Evolutionary conservation across 2,113 vertebrate species (phyloP), one percentile per base, ranked within the genome.

Genomic region (Podilymbus podiceps): DNA sequence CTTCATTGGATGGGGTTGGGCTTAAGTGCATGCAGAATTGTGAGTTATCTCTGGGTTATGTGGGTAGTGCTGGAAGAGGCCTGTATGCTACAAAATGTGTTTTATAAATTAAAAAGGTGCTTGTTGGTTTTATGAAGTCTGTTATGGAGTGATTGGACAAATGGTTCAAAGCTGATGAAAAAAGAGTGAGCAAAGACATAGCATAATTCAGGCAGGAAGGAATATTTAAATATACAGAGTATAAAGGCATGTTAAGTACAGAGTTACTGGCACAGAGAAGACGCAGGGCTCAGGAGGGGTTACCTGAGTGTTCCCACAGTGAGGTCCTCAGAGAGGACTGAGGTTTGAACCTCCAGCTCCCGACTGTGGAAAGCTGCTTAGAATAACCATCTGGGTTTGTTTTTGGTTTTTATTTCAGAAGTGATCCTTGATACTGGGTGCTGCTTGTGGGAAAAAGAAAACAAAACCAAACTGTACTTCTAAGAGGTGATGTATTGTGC

Each of bases 281-380:
- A 59, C 28, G 46, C 24, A 40, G 28, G 71, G 12, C 75, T 75
- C 8, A 15, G 38, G 27, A 38, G 64, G 30, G 24, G 30, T 73
- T 56, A n/a, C 33, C 21, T 25, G 59, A 56, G 44, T 1, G 0
- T 64, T 69, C 35, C 14, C 2, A 0, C 10, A 17, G 17, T 71
- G 14, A 19, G 19, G 35, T 58, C 33, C 46, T 77, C 8, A 15
- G 53, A 59, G 33, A 30, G n/a, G 35, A 42, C 42, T 74, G 63
- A 50, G 23, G 23, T 72, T 74, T 82, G 31, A 85, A 72, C 28
- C 23, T 89, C 38, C 15, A 25, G 33, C 66, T 85, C 49, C 19
- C 19, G 74, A 31, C 66, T 82, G 47, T 52, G 64, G 71, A 33
- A 78, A 47, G 5, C 75, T 2, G 4, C 71, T 91, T 88, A 38